These are phyloP conservation scores for Ethmia dodecea DNA, from an alignment of 2,888 invertebrate genomes.

Conservation along the genomic window DNA sequence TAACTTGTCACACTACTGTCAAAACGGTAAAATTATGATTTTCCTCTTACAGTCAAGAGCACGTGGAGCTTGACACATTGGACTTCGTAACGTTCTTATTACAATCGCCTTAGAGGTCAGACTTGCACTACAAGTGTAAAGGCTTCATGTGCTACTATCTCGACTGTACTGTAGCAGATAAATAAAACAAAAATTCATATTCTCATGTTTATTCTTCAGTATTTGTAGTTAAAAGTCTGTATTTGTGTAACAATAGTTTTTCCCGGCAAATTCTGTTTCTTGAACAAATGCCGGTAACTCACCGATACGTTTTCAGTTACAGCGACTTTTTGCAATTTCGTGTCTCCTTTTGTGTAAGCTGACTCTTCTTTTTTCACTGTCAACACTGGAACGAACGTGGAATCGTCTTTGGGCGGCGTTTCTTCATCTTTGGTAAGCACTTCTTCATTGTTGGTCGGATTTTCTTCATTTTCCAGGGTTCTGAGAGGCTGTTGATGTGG, in stretches of 20 bases:
- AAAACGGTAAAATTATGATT: no score
- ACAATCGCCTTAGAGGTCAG: no score
- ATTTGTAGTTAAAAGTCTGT: neutral
- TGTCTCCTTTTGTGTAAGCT: slow-evolving; percentile 44
- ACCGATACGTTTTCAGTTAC: slow-evolving; percentile 58
- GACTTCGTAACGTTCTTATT: no score
- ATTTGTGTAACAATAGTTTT: neutral
- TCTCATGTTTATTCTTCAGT: no score
- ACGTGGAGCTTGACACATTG: no score
- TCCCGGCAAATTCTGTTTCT: slow-evolving; percentile 22
- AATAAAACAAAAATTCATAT: no score
- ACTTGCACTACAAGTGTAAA: no score
- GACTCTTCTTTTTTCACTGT: slow-evolving; percentile 52
- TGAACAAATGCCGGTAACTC: slow-evolving; percentile 58
- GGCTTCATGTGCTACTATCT: no score
- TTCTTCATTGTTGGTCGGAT: slow-evolving; percentile 24
- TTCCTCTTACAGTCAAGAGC: no score
- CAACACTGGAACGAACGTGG: slow-evolving; percentile 41
- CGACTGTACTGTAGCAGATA: no score
- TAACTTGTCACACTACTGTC: no score
- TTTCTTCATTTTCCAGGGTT: slow-evolving; percentile 24
- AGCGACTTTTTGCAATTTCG: slow-evolving; percentile 52
- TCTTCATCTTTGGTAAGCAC: slow-evolving; percentile 5
- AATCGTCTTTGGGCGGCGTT: neutral
- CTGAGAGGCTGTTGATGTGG: slow-evolving; percentile 43